phyloP scores from a whole-genome alignment of 2,888 invertebrate genomes.

The Hoplodrina blanda region DNA sequence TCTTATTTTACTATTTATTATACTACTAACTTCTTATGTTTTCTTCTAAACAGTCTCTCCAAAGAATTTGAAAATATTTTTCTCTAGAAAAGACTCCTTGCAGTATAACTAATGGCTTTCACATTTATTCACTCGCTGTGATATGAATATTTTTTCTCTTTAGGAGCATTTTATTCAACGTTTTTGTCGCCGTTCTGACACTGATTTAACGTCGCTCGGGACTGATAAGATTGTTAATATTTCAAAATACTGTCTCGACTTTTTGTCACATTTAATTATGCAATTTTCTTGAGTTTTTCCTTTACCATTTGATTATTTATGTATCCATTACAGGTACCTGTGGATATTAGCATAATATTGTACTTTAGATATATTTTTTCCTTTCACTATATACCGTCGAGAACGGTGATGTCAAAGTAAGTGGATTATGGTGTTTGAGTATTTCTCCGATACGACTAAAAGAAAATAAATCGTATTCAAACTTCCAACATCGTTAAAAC shows the following conservation, averaged over 20 bases:
- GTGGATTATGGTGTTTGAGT: neutral
- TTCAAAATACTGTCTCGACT: constrained; percentile 28
- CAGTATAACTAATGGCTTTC: constrained; percentile 44
- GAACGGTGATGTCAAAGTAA: neutral
- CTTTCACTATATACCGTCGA: neutral
- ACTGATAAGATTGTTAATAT: constrained; percentile 50
- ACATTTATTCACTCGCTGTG: constrained; percentile 45
- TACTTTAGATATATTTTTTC: neutral
- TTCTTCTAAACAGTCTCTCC: neutral
- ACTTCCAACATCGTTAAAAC: neutral
- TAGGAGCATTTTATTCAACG: constrained; percentile 39
- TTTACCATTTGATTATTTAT: neutral
- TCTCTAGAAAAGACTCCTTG: constrained; percentile 25
- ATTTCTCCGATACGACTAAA: neutral
- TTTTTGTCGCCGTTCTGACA: constrained; percentile 23
- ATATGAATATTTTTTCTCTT: constrained; percentile 47
- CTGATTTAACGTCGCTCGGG: constrained; percentile 42
- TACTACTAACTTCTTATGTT: too few species aligned
- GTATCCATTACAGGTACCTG: neutral
- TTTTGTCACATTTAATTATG: constrained; percentile 37
- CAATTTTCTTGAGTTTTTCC: constrained; percentile 9
- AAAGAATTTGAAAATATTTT: constrained; percentile 19
- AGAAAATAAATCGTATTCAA: constrained; percentile 7
- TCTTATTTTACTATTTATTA: too few species aligned
- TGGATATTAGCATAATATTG: neutral